Evolutionary conservation across 2,888 invertebrate species (phyloP).

Genomic region (Drosophila atroscutellata): DNA sequence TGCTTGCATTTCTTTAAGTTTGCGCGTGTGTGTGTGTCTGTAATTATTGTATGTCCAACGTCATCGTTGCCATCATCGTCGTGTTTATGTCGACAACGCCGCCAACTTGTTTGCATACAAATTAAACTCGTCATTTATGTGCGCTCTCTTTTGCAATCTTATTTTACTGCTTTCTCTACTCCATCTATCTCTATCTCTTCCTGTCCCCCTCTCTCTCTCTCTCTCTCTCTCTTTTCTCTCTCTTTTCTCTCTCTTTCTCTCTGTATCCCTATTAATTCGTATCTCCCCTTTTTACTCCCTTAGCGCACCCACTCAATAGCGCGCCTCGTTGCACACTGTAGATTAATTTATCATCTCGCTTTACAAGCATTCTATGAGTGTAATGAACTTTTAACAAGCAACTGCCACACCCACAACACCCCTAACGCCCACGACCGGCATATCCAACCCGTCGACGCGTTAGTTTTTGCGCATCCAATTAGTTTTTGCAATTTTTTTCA

Average conservation of each 20-base stretch:
- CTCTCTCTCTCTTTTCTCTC: neutral
- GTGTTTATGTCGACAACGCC: constrained; percentile 74
- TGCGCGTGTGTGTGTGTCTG: constrained; percentile 34
- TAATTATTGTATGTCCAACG: constrained; percentile 75
- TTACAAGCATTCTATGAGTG: constrained; percentile 80
- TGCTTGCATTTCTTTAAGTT: constrained; percentile 35
- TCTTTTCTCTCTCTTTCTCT: constrained; percentile 1
- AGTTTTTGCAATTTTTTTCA: constrained; percentile 63
- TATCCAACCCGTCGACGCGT: constrained; percentile 33
- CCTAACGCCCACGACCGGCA: neutral
- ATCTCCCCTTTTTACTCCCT: constrained; percentile 29
- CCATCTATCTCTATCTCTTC: neutral
- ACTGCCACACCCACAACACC: constrained; percentile 56
- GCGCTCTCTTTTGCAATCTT: constrained; percentile 30
- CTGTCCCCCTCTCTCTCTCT: neutral
- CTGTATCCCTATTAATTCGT: constrained; percentile 7
- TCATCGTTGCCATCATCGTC: constrained; percentile 53
- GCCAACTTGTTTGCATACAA: constrained; percentile 82
- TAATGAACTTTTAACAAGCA: constrained; percentile 82
- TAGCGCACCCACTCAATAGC: constrained; percentile 72
- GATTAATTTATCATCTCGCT: constrained; percentile 82
- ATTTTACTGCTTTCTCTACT: constrained; percentile 1
- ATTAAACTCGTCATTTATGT: constrained; percentile 81
- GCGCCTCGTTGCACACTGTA: constrained; percentile 79
- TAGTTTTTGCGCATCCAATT: constrained; percentile 72